Evolutionary conservation across 2,113 vertebrate species (phyloP).

Genomic region (Xenus cinereus): DNA sequence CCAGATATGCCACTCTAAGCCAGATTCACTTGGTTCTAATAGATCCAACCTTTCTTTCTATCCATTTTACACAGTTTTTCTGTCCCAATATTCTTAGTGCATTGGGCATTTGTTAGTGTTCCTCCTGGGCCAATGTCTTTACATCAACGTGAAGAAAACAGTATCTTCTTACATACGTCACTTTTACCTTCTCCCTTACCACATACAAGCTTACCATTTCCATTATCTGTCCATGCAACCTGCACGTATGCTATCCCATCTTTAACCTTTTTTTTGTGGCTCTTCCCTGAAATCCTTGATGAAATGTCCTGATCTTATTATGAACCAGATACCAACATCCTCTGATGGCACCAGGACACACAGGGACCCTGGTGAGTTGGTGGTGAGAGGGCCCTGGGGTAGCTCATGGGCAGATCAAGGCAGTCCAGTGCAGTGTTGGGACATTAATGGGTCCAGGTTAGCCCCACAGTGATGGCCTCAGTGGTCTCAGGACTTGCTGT

Average conservation of each 20-base stretch:
- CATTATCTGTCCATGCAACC: neutral
- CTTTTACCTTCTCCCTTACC: neutral
- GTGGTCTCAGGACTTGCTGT: neutral
- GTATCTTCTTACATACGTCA: too few species aligned
- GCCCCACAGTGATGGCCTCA: neutral
- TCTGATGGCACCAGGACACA: neutral
- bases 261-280: neutral
- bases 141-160: neutral
- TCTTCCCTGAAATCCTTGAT: neutral
- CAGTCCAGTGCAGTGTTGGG: neutral
- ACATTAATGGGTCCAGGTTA: neutral
- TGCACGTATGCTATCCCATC: rapidly evolving
- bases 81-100: too few species aligned
- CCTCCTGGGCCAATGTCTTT: neutral
- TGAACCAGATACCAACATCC: neutral
- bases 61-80: neutral
- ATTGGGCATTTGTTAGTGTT: neutral
- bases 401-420: neutral
- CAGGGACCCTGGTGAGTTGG: neutral
- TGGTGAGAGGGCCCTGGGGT: neutral
- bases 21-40: neutral
- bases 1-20: neutral
- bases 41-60: neutral
- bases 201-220: neutral
- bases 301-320: neutral